phyloP scores from a whole-genome alignment of 2,113 vertebrate genomes.

The Gymnocephalus cernua region DNA sequence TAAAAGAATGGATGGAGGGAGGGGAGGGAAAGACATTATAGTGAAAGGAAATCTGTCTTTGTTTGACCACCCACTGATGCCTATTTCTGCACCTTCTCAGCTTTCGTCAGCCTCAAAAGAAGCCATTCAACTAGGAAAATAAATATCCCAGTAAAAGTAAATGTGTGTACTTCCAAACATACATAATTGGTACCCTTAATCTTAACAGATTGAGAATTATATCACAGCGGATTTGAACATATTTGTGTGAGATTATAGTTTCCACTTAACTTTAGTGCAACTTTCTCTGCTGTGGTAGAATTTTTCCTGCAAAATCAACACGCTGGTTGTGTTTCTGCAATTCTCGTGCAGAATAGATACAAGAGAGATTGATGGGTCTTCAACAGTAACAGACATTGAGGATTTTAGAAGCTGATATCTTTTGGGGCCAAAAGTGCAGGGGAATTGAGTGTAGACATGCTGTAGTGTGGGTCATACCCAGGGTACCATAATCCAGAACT shows the following conservation, averaged over 20 bases:
- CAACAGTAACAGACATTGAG: background rate
- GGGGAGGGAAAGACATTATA: slow-evolving; percentile 26
- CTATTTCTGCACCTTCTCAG: slow-evolving; percentile 28
- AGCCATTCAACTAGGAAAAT: background rate
- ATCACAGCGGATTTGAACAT: background rate
- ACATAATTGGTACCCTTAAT: slow-evolving; percentile 4
- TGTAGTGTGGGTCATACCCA: slow-evolving; percentile 25
- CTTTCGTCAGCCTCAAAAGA: slow-evolving; percentile 8
- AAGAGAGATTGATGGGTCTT: background rate
- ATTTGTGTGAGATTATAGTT: background rate
- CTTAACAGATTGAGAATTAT: slow-evolving; percentile 5
- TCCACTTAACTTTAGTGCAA: background rate
- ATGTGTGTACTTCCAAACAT: slow-evolving; percentile 19
- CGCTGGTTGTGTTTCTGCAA: background rate
- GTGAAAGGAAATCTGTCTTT: slow-evolving; percentile 47
- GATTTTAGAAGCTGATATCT: slow-evolving; percentile 5
- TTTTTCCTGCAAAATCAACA: background rate
- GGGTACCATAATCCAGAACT: slow-evolving; percentile 37
- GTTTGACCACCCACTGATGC: slow-evolving; percentile 31
- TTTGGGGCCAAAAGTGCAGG: background rate
- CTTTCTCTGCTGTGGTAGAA: background rate
- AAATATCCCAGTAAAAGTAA: slow-evolving; percentile 4
- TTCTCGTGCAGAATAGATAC: background rate
- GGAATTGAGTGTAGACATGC: slow-evolving; percentile 6
- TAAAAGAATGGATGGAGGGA: slow-evolving; percentile 36